These are phyloP conservation scores for Caenorhabditis sinica DNA, from an alignment of 2,888 invertebrate genomes.

Conservation along the genomic window DNA sequence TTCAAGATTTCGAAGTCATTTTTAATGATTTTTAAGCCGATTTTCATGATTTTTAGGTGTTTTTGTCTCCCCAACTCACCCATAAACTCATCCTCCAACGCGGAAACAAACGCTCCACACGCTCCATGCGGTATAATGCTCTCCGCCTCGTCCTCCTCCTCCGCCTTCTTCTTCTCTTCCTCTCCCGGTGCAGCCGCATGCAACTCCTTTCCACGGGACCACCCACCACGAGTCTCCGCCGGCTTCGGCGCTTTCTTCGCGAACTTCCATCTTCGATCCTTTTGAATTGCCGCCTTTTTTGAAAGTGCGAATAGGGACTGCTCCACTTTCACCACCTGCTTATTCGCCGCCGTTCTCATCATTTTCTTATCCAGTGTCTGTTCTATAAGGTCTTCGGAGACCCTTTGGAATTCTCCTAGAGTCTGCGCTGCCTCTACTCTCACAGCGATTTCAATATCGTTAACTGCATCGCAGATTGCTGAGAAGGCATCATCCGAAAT, in stretches of 20 bases:
- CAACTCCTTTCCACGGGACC: constrained; percentile 72
- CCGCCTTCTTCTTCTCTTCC: constrained; percentile 29
- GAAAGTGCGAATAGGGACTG: constrained; percentile 58
- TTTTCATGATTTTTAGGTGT: too few species aligned
- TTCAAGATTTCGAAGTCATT: too few species aligned
- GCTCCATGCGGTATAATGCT: constrained; percentile 94
- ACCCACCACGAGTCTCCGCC: constrained; percentile 51
- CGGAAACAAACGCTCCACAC: constrained; percentile 98
- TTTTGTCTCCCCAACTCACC: constrained; percentile 85
- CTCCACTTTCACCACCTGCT: constrained; percentile 59
- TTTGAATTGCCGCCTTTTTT: constrained; percentile 17
- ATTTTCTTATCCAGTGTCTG: constrained; percentile 98
- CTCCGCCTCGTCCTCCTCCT: constrained; percentile 87
- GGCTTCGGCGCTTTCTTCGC: constrained; percentile 40
- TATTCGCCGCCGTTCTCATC: constrained; percentile 91
- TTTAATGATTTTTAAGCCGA: too few species aligned
- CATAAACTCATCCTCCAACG: constrained; percentile 97
- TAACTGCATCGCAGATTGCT: constrained; percentile 94
- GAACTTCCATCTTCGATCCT: constrained; percentile 54
- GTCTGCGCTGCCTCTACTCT: constrained; percentile 82
- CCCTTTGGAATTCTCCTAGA: constrained; percentile 90
- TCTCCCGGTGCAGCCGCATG: constrained; percentile 55
- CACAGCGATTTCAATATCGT: constrained; percentile 89
- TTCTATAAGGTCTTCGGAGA: constrained; percentile 92
- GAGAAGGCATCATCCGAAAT: constrained; percentile 93